Evolutionary conservation across 1,140 invertebrate species (phyloP).

Genomic region (Drosophila burlai): DNA sequence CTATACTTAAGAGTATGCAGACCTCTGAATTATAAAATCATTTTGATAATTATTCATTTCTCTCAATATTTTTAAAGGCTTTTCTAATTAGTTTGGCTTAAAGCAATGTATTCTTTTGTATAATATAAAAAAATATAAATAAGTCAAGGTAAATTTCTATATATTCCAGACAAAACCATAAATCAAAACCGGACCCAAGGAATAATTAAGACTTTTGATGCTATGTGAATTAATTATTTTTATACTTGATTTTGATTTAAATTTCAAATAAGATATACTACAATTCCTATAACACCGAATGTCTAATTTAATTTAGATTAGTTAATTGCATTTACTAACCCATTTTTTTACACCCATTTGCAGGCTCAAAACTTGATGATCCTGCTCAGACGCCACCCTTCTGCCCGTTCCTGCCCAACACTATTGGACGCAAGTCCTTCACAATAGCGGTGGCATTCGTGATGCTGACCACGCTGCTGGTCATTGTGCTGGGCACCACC

Average conservation of each 20-base stretch:
- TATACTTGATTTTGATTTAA: too few species aligned
- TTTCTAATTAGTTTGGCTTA: neutral
- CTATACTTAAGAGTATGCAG: neutral
- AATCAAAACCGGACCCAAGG: neutral
- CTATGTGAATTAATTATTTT: neutral
- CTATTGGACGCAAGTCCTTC: slow-evolving; percentile 64
- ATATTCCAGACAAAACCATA: neutral
- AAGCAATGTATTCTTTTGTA: neutral
- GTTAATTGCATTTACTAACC: slow-evolving; percentile 3
- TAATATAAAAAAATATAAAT: too few species aligned
- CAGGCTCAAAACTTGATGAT: slow-evolving; percentile 54
- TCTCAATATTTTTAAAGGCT: neutral
- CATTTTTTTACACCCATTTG: neutral
- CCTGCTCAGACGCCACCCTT: slow-evolving; percentile 40
- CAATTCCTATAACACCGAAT: too few species aligned
- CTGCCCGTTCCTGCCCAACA: slow-evolving; percentile 63
- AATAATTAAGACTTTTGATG: neutral
- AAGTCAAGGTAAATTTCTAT: neutral
- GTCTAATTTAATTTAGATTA: too few species aligned
- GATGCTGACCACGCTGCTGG: slow-evolving; percentile 54
- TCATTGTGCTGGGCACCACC: slow-evolving; percentile 55
- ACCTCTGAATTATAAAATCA: neutral
- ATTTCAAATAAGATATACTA: too few species aligned
- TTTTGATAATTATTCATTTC: neutral
- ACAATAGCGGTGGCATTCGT: slow-evolving; percentile 62